Evolutionary conservation across 2,797 vertebrate genomes (phyloP), one percentile per base, ranked within the genome.

Genomic region (Rhabdomys pumilio): DNA sequence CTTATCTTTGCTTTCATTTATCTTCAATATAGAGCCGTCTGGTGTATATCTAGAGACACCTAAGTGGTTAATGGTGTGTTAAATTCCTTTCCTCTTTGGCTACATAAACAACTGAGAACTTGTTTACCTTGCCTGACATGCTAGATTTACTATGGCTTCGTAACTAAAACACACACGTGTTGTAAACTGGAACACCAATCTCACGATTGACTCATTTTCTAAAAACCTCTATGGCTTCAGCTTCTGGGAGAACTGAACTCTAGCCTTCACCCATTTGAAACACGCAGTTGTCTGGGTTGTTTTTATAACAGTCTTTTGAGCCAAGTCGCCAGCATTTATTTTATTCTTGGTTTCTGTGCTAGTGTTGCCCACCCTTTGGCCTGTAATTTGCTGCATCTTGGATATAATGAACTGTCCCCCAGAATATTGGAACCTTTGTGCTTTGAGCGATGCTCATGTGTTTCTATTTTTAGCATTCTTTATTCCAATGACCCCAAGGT

Each of bases 1-100:
- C 98, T 98, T 93, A 96, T 98, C 97, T 98, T 98, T 98, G 98
- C 98, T 98, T 98, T 97, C 97, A 94, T 95, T 95, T 93, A 94
- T 94, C 94, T 96, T 95, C 96, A 97, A 90, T 90, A 95, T 80
- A 82, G 90, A 93, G 93, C 97, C 98, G 2, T 98, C 98, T 99
- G 99, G 98, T 98, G 97, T 93, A 44, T 97, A 97, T 99, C 98
- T 98, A 84, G 97, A 98, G 96, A 98, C 98, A 98, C 98, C 98
- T 98, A 98, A 98, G 98, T 98, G 98, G 98, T 98, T 99, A 98
- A 99, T 98, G 98, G 98, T 97, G 97, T 98, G 98, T 98, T 98
- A 98, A 98, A 99, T 99, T 99, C 98, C 98, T 98, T 98, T 98
- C 98, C 98, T 98, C 98, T 98, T 98, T 94, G 97, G 95, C 97